phyloP scores from a whole-genome alignment of 2,113 vertebrate genomes.

The Gallinago media region DNA sequence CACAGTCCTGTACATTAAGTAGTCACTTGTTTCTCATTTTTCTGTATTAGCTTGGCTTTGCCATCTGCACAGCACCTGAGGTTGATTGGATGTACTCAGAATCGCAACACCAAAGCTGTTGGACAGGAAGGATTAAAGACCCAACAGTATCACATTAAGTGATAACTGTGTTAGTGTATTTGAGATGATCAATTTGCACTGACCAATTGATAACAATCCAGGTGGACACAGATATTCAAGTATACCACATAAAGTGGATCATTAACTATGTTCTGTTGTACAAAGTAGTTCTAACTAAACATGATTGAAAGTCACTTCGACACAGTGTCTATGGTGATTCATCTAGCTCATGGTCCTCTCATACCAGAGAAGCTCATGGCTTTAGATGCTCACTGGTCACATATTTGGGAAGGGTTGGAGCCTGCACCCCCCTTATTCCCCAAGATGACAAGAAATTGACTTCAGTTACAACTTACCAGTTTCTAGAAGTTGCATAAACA shows the following conservation, averaged over 20 bases:
- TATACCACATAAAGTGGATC: constrained; percentile 4
- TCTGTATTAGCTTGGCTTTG: constrained; percentile 89
- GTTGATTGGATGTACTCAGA: constrained; percentile 80
- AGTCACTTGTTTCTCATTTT: constrained; percentile 88
- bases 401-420: background rate
- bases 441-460: background rate
- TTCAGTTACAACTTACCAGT: background rate
- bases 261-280: background rate
- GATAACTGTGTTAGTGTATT: constrained; percentile 50
- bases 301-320: background rate
- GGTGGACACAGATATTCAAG: constrained; percentile 46
- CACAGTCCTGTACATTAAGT: constrained; percentile 84
- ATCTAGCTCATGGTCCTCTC: background rate
- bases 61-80: constrained; percentile 91
- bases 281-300: background rate
- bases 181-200: constrained; percentile 60
- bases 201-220: constrained; percentile 55
- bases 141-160: constrained; percentile 53
- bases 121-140: constrained; percentile 66
- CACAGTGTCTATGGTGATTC: background rate
- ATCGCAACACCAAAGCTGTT: constrained; percentile 52
- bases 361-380: background rate
- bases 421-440: background rate
- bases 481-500: background rate
- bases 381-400: background rate